Base-by-base conservation (phyloP, 2,888 invertebrate species). In the Myathropa florea region DNA sequence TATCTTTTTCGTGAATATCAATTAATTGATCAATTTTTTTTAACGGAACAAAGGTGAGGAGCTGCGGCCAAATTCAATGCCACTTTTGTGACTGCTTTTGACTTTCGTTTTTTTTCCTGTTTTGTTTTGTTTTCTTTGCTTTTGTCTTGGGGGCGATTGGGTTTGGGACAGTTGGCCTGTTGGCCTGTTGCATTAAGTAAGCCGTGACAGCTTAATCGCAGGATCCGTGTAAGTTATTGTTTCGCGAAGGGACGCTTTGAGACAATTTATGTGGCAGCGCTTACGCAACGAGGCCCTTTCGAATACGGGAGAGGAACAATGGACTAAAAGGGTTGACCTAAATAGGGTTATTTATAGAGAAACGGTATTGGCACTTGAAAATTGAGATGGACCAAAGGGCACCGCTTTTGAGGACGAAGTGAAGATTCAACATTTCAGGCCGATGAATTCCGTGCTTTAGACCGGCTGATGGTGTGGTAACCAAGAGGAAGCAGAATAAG, bases 11-110 rank as follows among this genome's bases (percentile, higher is more conserved):
- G 63, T 65, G 57, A 72, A 71, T 39, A 64, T 46, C 55, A 79
- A 68, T 65, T 64, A 78, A 85, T 85, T 78, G 77, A 60, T 73
- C 68, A 73, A 71, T 67, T 77, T 68, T 10, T 33, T 12, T 55
- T 55, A 14, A 39, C 39, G 39, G 46, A n/a, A 46, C 21, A 14
- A 30, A 33, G 30, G 6, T 67, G 53, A 39, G 23, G 33, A 53
- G 33, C 9, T 53, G 65, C 46, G 6, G 46, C 46, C n/a, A 6
- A n/a, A 46, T n/a, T 46, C 46, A 46, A 46, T 46, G 46, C 18
- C 46, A 7, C 18, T 9, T 7, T 33, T 33, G 9, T 33, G 33
- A 10, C 7, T 33, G 7, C 46, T 18, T 18, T 46, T 46, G 46
- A 46, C 46, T 46, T 46, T 46, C 46, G 46, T 6, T 46, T 46